These are phyloP conservation scores for Aramus guarauna DNA, from an alignment of 2,113 vertebrate genomes.

Conservation along the genomic window DNA sequence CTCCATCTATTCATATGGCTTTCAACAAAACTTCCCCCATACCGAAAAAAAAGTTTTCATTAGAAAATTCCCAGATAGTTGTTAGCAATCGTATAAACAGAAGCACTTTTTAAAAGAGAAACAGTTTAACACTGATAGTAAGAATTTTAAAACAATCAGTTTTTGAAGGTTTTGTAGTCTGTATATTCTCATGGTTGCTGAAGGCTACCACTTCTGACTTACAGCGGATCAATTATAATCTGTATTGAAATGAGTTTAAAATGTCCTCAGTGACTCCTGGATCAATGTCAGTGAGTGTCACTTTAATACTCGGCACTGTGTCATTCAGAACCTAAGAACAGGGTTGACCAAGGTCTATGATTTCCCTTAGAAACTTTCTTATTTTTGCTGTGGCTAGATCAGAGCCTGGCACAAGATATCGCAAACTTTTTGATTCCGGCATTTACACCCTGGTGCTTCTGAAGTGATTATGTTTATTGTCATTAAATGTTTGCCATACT, in stretches of 20 bases:
- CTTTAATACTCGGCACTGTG: not conserved
- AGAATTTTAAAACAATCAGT: not conserved
- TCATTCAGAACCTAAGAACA: not conserved
- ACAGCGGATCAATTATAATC: not conserved
- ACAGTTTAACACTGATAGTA: not conserved
- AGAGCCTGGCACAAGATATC: not conserved
- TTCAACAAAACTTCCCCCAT: not conserved
- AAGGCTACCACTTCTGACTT: not conserved
- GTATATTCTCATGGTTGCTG: not conserved
- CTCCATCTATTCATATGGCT: not conserved
- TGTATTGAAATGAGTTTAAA: not conserved
- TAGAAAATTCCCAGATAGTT: not conserved
- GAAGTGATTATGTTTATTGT: not conserved
- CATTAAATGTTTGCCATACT: not conserved
- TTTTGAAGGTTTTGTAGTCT: not conserved
- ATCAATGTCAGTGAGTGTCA: not conserved
- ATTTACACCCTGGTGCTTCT: not conserved
- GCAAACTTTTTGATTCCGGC: not conserved
- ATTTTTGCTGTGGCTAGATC: not conserved
- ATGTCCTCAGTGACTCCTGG: not conserved
- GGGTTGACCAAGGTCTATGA: not conserved
- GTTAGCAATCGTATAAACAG: not conserved
- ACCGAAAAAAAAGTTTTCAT: not conserved
- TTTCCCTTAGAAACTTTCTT: not conserved
- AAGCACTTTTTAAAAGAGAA: not conserved